Conservation (phyloP, 2,888 invertebrate genomes). For the Eilema caniola region DNA sequence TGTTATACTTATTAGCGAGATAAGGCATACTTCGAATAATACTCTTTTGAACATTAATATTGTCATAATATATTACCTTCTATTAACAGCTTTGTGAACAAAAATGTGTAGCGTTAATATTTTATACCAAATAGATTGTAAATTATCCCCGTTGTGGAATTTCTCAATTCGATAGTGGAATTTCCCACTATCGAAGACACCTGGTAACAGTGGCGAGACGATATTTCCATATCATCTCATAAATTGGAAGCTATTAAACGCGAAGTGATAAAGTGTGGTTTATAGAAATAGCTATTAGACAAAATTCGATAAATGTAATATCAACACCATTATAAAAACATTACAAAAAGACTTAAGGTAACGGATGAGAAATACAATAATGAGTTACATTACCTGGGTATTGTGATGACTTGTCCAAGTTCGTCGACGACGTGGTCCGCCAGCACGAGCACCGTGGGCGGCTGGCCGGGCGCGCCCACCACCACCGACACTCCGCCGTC, state of each 20-base stretch:
- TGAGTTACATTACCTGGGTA: slow-evolving; percentile 86
- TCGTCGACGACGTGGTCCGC: slow-evolving; percentile 91
- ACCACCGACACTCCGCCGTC: slow-evolving; percentile 85
- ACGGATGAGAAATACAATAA: background rate
- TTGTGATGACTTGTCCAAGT: slow-evolving; percentile 89
- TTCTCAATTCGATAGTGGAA: slow-evolving; percentile 59
- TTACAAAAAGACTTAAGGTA: slow-evolving; percentile 12
- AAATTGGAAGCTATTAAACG: slow-evolving; percentile 67
- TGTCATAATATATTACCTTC: background rate
- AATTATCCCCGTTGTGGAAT: slow-evolving; percentile 43
- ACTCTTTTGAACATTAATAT: background rate
- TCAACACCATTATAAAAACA: slow-evolving; percentile 21
- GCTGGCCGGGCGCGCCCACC: slow-evolving; percentile 82
- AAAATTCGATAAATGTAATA: slow-evolving; percentile 44
- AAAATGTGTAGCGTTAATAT: slow-evolving; percentile 23
- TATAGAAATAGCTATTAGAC: slow-evolving; percentile 50
- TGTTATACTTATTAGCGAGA: background rate
- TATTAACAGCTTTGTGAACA: slow-evolving; percentile 4
- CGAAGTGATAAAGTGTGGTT: slow-evolving; percentile 52
- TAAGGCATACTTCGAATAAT: background rate
- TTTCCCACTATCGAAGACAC: slow-evolving; percentile 68
- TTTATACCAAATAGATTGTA: slow-evolving; percentile 35
- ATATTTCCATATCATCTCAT: slow-evolving; percentile 64
- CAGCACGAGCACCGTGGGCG: slow-evolving; percentile 89
- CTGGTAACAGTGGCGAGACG: slow-evolving; percentile 63